Base-by-base conservation (phyloP, 2,113 vertebrate genomes). In the Gorsachius goisagi region DNA sequence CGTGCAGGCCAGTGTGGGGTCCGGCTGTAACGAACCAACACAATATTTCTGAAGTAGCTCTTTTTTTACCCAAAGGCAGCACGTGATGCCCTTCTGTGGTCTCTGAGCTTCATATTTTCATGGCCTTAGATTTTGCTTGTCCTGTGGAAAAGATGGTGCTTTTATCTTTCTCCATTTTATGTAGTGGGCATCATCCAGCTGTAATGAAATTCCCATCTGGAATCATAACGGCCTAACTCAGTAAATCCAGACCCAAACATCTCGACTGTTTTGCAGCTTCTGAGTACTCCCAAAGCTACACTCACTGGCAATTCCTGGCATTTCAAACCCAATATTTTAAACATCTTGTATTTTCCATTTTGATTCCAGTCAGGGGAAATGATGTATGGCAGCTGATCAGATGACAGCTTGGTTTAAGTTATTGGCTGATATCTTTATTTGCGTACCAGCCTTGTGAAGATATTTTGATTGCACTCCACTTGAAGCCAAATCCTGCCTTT, bases 331-430 rank as follows among this genome's bases (percentile, higher is more conserved):
- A 91, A 0, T 92, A 88, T 79, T 95, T 87, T 82, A 96, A 91
- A 94, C 95, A 97, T 97, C 94, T 97, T 96, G 91, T 96, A 95
- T 97, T 97, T 97, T 96, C 94, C 91, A 64, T 94, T 93, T 92
- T 79, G 89, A 62, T 96, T 97, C 94, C 91, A 96, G 87, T 60
- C 53, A 23, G 94, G 89, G 94, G 93, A 97, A 97, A 85, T 95
- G 93, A 88, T 97, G 78, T 76, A 93, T 96, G 96, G 87, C 95
- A 97, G 95, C 89, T 58, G 87, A 96, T 95, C 81, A 85, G 94
- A 94, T 89, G 95, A 94, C 95, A 96, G 95, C 96, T 96, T 96
- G 94, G 77, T 96, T 87, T 89, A 91, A 96, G 77, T 93, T 97
- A 69, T 88, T 97, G 95, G 96, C 96, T 91, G 91, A 79, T 94